These are phyloP conservation scores for Amitus sp. DNA, from an alignment of 2,888 invertebrate species.

Conservation along the genomic window DNA sequence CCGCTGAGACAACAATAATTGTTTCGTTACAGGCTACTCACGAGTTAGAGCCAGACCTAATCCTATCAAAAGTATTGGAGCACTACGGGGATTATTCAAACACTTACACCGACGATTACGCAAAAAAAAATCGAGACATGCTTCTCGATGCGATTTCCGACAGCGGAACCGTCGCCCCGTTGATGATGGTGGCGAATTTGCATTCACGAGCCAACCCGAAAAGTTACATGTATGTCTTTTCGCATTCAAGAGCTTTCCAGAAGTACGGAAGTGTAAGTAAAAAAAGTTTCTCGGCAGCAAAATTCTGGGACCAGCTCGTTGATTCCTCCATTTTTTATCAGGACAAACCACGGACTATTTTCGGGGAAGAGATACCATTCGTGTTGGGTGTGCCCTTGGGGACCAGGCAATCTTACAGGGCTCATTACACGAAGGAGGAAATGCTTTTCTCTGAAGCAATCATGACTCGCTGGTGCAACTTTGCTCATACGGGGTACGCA, in stretches of 20 bases:
- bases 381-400: conserved; percentile 87
- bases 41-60: conserved; percentile 57
- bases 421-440: conserved; percentile 81
- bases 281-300: too few relatives aligned
- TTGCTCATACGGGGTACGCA: conserved; percentile 84
- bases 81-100: conserved; percentile 65
- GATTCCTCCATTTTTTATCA: conserved; percentile 53
- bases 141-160: conserved; percentile 91
- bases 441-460: conserved; percentile 84
- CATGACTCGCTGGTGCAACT: conserved; percentile 91
- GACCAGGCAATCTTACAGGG: conserved; percentile 73
- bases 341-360: conserved; percentile 67
- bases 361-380: conserved; percentile 89
- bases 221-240: conserved; percentile 89
- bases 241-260: conserved; percentile 83
- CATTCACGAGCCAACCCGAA: conserved; percentile 80
- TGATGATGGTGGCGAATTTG: conserved; percentile 79
- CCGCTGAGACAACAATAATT: too few relatives aligned
- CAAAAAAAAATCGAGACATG: conserved; percentile 76
- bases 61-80: conserved; percentile 56
- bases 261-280: conserved; percentile 80
- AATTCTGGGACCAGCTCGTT: too few relatives aligned
- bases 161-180: conserved; percentile 85
- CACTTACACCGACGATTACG: conserved; percentile 70
- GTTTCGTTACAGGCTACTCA: conserved; percentile 59